These are phyloP conservation scores for Standfussiana lucernea DNA, from an alignment of 2,888 invertebrate species.

Conservation along the genomic window DNA sequence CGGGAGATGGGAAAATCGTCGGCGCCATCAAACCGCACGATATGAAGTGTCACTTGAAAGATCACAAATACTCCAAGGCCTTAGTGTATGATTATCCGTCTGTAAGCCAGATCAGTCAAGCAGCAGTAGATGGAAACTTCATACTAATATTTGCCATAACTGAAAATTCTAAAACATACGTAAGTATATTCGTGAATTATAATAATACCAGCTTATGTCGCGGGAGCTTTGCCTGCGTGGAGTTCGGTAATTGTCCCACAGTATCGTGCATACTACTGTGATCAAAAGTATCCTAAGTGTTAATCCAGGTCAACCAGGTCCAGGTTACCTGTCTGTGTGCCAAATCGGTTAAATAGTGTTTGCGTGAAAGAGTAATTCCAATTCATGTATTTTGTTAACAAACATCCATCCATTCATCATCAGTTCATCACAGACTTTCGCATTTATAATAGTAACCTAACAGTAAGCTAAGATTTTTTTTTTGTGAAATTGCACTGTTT, in stretches of 20 bases:
- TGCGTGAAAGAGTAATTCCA: background rate
- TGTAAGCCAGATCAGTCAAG: conserved; percentile 92
- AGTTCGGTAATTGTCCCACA: background rate
- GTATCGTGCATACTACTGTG: background rate
- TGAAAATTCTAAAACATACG: conserved; percentile 58
- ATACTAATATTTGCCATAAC: conserved; percentile 95
- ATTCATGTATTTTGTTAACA: background rate
- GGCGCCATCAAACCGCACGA: conserved; percentile 93
- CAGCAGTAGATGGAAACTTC: conserved; percentile 92
- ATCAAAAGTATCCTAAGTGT: background rate
- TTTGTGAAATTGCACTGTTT: background rate
- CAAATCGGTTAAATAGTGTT: background rate
- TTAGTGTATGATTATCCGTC: conserved; percentile 94
- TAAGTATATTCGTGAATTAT: conserved; percentile 23
- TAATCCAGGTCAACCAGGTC: background rate
- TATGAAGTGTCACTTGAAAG: conserved; percentile 92
- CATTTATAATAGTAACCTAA: background rate
- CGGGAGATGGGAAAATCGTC: conserved; percentile 95
- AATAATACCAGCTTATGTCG: background rate
- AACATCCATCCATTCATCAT: background rate
- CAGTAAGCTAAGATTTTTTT: background rate
- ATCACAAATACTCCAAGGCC: conserved; percentile 88
- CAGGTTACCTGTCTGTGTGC: background rate
- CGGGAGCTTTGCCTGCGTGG: background rate
- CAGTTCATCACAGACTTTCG: background rate